phyloP scores from a whole-genome alignment of 2,113 vertebrate species.

The Steatornis caripensis region DNA sequence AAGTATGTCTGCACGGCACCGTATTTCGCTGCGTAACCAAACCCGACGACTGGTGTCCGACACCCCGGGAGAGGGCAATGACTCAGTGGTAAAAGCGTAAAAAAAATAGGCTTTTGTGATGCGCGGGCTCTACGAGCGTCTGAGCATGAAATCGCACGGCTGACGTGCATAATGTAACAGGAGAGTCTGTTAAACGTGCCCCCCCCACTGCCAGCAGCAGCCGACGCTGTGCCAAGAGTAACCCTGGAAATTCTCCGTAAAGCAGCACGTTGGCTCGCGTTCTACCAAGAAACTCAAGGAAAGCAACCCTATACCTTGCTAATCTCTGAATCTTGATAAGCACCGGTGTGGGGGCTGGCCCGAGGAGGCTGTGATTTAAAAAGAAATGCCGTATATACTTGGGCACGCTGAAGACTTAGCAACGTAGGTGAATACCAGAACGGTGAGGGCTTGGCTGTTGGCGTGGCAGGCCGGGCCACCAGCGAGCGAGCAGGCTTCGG shows the following conservation, averaged over 20 bases:
- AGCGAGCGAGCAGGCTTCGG: not conserved
- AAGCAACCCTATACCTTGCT: not conserved
- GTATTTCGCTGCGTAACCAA: not conserved
- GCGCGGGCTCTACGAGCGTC: not conserved
- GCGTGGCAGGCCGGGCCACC: not conserved
- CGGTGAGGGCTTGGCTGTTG: not conserved
- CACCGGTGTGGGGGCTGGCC: not conserved
- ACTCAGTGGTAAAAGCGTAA: not conserved
- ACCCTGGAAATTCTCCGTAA: not conserved
- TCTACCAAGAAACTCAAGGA: not conserved
- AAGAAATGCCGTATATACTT: not conserved
- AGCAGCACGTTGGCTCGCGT: not conserved
- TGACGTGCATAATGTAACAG: not conserved
- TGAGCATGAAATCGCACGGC: not conserved
- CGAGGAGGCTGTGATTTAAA: not conserved
- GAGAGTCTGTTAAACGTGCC: not conserved
- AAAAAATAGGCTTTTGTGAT: not conserved
- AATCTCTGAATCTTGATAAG: not conserved
- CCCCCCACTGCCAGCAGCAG: not conserved
- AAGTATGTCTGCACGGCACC: not conserved
- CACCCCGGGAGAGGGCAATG: not conserved
- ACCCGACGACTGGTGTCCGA: rapidly evolving
- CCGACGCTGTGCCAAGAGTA: not conserved
- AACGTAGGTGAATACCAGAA: rapidly evolving
- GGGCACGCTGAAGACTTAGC: not conserved